Base-by-base conservation (phyloP, 2,797 vertebrate genomes). In the Oreonectes daqikongensis region DNA sequence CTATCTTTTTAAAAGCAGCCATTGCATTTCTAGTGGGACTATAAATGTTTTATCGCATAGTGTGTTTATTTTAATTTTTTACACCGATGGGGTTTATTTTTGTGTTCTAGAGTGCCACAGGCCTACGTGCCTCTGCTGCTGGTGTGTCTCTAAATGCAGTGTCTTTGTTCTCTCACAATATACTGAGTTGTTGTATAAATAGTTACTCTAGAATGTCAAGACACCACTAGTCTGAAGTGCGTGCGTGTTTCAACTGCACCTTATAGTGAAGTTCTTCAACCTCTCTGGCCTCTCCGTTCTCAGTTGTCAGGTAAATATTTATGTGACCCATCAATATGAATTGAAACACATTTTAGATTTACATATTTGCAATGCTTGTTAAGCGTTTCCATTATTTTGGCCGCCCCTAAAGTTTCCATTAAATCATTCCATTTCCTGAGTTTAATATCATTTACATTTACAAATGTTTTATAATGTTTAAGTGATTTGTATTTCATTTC, bases 241-340 rank as follows among this genome's bases (percentile, higher is more conserved):
- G n/a, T 61, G 28, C 46, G 20, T 0, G 10, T 18, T 42, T 79
- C 60, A 69, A 18, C 5, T 72, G 28, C 61, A 71, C 44, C 52
- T 68, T 26, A 60, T 78, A 69, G 71, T 44, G 63, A 50, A 72
- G 72, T 10, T 38, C 57, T 61, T 61, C 30, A 22, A 59, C 28
- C 14, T 48, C 18, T 53, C n/a, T 53, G 20, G 18, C 10, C 20
- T 53, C 35, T 35, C 8, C 10, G 8, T 35, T 53, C 26, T 18
- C 12, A 8, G 42, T 46, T 46, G 14, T 46, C 44, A 46, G 15
- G 14, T 18, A 17, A 18, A 18, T 18, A 5, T 46, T 17, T 10
- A 72, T 20, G 26, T 28, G 32, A n/a, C 8, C 18, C 15, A 35
- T 50, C 20, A 61, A 22, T 38, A 6, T 52, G 10, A 4, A 38